These are phyloP conservation scores for Triplophysa bombifrons DNA, from an alignment of 2,797 vertebrate genomes.

Conservation along the genomic window DNA sequence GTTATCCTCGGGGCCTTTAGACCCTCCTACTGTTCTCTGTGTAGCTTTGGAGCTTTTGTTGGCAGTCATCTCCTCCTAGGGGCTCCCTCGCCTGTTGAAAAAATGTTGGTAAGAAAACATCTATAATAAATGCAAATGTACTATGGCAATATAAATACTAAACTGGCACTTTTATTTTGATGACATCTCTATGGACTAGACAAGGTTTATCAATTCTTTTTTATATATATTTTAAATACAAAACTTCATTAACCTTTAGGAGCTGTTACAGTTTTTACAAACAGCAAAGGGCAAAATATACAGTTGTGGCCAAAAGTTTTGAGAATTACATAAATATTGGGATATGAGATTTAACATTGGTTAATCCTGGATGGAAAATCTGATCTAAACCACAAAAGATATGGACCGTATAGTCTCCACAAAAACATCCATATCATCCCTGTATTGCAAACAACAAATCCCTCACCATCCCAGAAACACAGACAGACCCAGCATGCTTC, in stretches of 20 bases:
- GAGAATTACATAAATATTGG: too few relatives aligned
- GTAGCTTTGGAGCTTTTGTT: constrained; percentile 92
- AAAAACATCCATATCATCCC: constrained; percentile 21
- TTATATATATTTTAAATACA: not conserved
- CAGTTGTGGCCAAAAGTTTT: too few relatives aligned
- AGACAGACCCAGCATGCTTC: not conserved
- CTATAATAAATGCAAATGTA: not conserved
- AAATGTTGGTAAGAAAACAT: constrained; percentile 18
- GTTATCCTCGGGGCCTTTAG: constrained; percentile 85
- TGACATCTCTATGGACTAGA: not conserved
- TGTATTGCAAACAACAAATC: constrained; percentile 25
- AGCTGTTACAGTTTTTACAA: not conserved
- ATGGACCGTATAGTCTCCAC: constrained; percentile 43
- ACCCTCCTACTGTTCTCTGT: constrained; percentile 85
- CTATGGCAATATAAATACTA: not conserved
- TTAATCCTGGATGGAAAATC: constrained; percentile 29
- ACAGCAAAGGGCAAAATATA: not conserved
- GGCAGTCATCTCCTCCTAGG: constrained; percentile 92
- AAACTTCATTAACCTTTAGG: not conserved
- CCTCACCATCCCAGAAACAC: constrained; percentile 20
- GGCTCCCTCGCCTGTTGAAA: constrained; percentile 67
- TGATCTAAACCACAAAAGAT: constrained; percentile 38
- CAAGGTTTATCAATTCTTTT: not conserved
- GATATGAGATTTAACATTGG: constrained; percentile 6
- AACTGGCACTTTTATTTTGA: not conserved